Evolutionary conservation across 1,140 invertebrate species (phyloP).

Genomic region (Zaprionus kolodkinae): DNA sequence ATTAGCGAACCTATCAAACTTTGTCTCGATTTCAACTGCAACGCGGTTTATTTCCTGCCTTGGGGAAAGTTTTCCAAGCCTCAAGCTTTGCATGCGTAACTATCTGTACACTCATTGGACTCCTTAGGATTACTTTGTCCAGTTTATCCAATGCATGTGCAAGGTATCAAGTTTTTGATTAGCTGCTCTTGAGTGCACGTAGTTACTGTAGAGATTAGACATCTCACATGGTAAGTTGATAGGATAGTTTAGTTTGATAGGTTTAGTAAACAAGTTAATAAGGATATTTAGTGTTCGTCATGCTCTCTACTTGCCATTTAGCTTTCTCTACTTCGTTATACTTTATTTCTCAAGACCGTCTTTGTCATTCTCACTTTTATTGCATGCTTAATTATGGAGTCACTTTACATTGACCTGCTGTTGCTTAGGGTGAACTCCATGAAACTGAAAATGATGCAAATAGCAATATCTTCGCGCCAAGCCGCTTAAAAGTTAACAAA

Average conservation of each 20-base stretch:
- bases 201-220: too few species aligned
- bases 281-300: constrained; percentile 11
- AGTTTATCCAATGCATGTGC: background rate
- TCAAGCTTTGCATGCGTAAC: constrained; percentile 49
- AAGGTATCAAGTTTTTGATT: background rate
- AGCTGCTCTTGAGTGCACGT: background rate
- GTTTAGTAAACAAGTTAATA: background rate
- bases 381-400: constrained; percentile 77
- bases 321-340: background rate
- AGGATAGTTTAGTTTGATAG: too few species aligned
- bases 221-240: too few species aligned
- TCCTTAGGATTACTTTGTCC: too few species aligned
- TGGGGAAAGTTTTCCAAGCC: constrained; percentile 61
- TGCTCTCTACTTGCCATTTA: background rate
- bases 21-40: constrained; percentile 1
- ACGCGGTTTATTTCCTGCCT: constrained; percentile 50
- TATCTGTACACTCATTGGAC: too few species aligned
- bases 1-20: constrained; percentile 55
- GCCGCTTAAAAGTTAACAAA: constrained; percentile 76
- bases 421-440: constrained; percentile 44
- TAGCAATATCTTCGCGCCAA: constrained; percentile 72
- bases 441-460: constrained; percentile 68
- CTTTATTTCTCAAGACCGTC: background rate
- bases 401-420: constrained; percentile 73
- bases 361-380: constrained; percentile 56